Evolutionary conservation across 2,113 vertebrate species (phyloP).

Genomic region (Equus przewalskii): DNA sequence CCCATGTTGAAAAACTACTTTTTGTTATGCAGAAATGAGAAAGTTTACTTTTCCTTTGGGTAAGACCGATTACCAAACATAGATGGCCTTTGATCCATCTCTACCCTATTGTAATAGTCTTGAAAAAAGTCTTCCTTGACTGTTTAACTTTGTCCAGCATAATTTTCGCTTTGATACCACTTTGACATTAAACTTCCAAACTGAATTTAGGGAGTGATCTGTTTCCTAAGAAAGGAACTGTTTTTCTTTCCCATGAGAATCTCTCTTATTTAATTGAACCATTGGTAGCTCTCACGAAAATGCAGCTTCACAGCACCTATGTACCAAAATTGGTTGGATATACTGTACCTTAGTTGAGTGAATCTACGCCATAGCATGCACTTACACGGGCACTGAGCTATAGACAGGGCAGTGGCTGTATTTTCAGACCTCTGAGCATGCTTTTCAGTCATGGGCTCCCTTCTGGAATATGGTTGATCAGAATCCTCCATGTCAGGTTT

Average conservation of each 20-base stretch:
- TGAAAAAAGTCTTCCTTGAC: background rate
- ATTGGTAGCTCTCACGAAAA: background rate
- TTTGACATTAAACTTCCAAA: background rate
- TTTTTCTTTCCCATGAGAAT: background rate
- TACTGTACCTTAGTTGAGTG: background rate
- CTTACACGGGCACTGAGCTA: background rate
- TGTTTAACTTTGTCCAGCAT: background rate
- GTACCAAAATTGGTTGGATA: background rate
- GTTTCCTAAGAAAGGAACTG: background rate
- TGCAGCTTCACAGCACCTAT: background rate
- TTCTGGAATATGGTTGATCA: background rate
- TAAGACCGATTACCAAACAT: background rate
- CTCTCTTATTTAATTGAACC: background rate
- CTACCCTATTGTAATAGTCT: background rate
- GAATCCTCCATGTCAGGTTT: background rate
- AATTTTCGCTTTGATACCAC: background rate
- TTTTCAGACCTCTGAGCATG: background rate
- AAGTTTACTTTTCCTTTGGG: background rate
- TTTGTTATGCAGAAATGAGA: background rate
- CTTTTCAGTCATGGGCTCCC: background rate
- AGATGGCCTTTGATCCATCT: background rate
- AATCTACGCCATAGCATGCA: background rate
- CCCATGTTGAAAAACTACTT: background rate
- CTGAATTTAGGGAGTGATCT: background rate
- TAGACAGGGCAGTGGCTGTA: background rate